phyloP scores from a whole-genome alignment of 1,140 invertebrate genomes.

The Thaumetopoea pityocampa region DNA sequence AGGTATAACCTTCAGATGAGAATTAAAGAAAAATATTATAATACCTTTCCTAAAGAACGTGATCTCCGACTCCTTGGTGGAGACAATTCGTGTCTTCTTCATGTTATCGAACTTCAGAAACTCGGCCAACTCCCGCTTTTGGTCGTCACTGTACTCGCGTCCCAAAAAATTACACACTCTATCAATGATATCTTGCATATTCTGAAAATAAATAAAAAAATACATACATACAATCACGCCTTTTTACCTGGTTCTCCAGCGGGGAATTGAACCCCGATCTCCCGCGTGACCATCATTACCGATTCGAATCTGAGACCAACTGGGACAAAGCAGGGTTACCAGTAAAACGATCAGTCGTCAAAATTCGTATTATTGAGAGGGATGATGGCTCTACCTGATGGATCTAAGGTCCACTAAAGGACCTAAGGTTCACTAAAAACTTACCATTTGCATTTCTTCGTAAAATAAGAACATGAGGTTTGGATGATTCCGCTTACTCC shows the following conservation, averaged over 20 bases:
- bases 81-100: conserved; percentile 81
- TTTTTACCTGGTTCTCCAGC: too few species aligned
- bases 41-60: conserved; percentile 51
- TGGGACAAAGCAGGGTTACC: too few species aligned
- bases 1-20: too few species aligned
- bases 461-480: conserved; percentile 88
- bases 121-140: conserved; percentile 69
- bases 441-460: conserved; percentile 77
- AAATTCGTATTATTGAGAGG: too few species aligned
- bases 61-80: conserved; percentile 48
- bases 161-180: conserved; percentile 77
- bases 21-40: too few species aligned
- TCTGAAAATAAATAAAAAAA: conserved; percentile 31
- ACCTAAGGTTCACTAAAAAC: too few species aligned
- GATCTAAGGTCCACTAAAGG: too few species aligned
- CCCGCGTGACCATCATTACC: too few species aligned
- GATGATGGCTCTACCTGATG: too few species aligned
- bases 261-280: too few species aligned
- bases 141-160: conserved; percentile 63
- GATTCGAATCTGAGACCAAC: background rate
- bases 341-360: too few species aligned
- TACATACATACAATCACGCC: too few species aligned
- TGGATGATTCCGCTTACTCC: conserved; percentile 76
- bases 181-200: conserved; percentile 76
- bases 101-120: conserved; percentile 82